Conservation (phyloP, 1,140 invertebrate species). For the Drosophila takahashii region DNA sequence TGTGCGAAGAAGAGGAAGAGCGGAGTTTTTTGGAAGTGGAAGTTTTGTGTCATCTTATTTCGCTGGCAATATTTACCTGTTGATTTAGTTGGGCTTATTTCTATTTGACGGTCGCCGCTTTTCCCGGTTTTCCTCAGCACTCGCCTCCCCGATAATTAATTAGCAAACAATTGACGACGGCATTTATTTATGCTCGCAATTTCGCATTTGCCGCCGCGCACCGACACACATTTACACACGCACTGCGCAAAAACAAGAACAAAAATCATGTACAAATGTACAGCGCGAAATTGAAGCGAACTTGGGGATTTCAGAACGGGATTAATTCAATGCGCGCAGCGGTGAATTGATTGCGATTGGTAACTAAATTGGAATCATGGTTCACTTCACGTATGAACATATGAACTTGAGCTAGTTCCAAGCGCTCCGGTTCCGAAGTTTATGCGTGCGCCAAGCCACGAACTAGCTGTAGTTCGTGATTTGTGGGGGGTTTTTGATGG, state of each 20-base stretch:
- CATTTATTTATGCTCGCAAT: conserved; percentile 29
- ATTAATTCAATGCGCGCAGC: conserved; percentile 8
- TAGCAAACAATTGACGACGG: conserved; percentile 17
- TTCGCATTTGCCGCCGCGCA: conserved; percentile 28
- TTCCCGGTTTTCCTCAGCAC: conserved; percentile 1
- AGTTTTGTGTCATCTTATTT: conserved; percentile 31
- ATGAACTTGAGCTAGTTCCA: background rate
- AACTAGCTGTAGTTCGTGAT: background rate
- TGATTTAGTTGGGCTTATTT: conserved; percentile 29
- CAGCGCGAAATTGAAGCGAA: background rate
- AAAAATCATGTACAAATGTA: conserved; percentile 1
- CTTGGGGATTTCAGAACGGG: background rate
- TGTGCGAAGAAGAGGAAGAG: background rate
- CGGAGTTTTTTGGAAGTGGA: conserved; percentile 27
- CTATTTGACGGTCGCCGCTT: background rate
- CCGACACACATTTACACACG: conserved; percentile 11
- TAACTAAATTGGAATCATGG: background rate
- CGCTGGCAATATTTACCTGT: conserved; percentile 41
- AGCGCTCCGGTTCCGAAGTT: background rate
- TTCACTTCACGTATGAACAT: background rate
- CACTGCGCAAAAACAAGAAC: conserved; percentile 18
- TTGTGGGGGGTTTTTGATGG: background rate
- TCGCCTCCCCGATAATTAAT: background rate
- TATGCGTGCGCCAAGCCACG: background rate
- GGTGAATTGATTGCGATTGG: conserved; percentile 1